Conservation (phyloP, 2,888 invertebrate species). For the Trypoxylon attenuatum region DNA sequence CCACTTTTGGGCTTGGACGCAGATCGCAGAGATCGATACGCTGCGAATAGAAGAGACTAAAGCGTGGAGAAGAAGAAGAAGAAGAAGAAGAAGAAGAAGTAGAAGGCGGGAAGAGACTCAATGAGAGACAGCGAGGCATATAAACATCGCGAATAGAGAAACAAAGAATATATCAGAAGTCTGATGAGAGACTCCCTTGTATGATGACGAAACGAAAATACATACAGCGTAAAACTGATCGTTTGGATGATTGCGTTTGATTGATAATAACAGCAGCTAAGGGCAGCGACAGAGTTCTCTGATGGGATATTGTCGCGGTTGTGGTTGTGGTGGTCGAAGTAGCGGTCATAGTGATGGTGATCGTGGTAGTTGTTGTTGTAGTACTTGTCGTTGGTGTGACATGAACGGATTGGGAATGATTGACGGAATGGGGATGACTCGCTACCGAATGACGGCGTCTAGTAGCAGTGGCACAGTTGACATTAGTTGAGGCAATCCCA, state of each 20-base stretch:
- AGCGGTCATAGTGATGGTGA: slow-evolving; percentile 52
- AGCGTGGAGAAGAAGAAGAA: slow-evolving; percentile 5
- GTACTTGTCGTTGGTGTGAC: slow-evolving; percentile 61
- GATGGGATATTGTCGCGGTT: slow-evolving; percentile 76
- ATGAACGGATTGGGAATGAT: slow-evolving; percentile 71
- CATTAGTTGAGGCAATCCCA: slow-evolving; percentile 68
- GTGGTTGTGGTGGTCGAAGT: slow-evolving; percentile 62
- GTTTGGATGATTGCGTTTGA: slow-evolving; percentile 74
- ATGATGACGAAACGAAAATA: slow-evolving; percentile 66
- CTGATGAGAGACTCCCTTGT: too few relatives aligned
- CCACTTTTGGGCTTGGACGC: too few relatives aligned
- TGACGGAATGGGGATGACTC: slow-evolving; percentile 72
- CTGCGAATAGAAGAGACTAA: neutral
- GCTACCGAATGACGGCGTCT: slow-evolving; percentile 74
- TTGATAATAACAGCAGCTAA: slow-evolving; percentile 77
- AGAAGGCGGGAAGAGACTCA: too few relatives aligned
- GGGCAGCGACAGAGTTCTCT: slow-evolving; percentile 83
- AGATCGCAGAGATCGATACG: slow-evolving; percentile 8
- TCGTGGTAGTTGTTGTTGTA: slow-evolving; percentile 52
- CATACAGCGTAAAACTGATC: slow-evolving; percentile 74
- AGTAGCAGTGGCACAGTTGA: slow-evolving; percentile 67
- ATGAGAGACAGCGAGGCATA: slow-evolving; percentile 32
- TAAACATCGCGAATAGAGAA: slow-evolving; percentile 44
- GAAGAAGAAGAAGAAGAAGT: neutral
- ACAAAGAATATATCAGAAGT: too few relatives aligned